These are phyloP conservation scores for Ctena decussata DNA, from an alignment of 2,888 invertebrate species.

Conservation along the genomic window DNA sequence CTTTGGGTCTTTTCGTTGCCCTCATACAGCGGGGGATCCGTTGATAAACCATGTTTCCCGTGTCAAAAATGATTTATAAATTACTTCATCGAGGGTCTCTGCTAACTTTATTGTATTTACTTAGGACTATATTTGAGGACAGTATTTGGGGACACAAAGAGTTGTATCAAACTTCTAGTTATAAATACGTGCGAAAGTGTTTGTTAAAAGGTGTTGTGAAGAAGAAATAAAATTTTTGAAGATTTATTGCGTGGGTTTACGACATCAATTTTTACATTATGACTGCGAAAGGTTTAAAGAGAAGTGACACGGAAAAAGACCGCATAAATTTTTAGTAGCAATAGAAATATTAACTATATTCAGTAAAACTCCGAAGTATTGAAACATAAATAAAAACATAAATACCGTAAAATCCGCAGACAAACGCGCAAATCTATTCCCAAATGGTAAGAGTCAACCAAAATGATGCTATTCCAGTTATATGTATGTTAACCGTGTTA, in stretches of 20 bases:
- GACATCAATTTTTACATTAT: background rate
- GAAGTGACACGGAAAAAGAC: background rate
- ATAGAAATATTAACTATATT: too few relatives aligned
- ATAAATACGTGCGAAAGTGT: constrained; percentile 11
- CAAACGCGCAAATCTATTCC: too few relatives aligned
- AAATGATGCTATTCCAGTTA: too few relatives aligned
- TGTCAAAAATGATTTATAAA: constrained; percentile 54
- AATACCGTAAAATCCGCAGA: too few relatives aligned
- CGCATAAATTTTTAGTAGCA: too few relatives aligned
- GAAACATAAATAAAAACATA: too few relatives aligned
- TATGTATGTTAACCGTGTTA: too few relatives aligned
- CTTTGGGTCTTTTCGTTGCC: background rate
- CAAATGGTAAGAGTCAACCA: too few relatives aligned
- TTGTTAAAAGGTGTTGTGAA: constrained; percentile 9
- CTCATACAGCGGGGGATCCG: constrained; percentile 15
- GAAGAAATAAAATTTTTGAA: background rate
- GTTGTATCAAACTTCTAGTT: background rate
- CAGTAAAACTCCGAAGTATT: too few relatives aligned
- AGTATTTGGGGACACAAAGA: background rate
- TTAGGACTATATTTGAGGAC: background rate
- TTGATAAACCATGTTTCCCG: constrained; percentile 51
- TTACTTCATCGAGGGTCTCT: constrained; percentile 36
- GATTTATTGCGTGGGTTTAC: background rate
- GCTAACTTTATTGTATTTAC: constrained; percentile 52
- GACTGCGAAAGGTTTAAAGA: background rate